Conservation (phyloP, 2,888 invertebrate genomes). For the Pandemis heparana region DNA sequence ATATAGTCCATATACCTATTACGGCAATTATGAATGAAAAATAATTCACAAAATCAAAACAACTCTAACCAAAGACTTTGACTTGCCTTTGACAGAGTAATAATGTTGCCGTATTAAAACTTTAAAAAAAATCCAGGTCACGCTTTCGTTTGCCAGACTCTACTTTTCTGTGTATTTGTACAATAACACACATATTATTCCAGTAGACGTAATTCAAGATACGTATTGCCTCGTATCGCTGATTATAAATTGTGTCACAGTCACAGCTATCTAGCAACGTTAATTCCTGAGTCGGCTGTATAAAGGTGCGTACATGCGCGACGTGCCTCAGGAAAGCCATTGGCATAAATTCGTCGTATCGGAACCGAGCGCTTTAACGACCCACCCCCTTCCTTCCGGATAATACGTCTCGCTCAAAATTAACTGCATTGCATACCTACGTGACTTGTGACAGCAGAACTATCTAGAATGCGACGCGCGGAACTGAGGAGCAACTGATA, state of each 20-base stretch:
- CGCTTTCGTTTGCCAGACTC: no score
- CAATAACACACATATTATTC: background rate
- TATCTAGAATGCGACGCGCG: conserved; percentile 25
- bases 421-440: conserved; percentile 45
- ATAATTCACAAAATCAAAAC: no score
- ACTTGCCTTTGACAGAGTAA: no score
- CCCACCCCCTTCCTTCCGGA: conserved; percentile 47
- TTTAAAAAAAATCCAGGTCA: no score
- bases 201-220: conserved; percentile 20
- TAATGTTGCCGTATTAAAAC: no score
- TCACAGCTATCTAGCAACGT: conserved; percentile 25
- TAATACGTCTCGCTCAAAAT: conserved; percentile 50
- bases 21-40: no score
- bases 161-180: background rate
- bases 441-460: conserved; percentile 34
- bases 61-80: no score
- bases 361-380: conserved; percentile 56
- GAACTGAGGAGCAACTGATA: background rate
- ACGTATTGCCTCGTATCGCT: conserved; percentile 26
- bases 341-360: conserved; percentile 63
- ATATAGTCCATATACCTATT: no score
- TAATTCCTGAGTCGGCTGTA: conserved; percentile 45
- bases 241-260: conserved; percentile 40
- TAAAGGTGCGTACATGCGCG: conserved; percentile 49
- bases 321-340: conserved; percentile 60